Evolutionary conservation across 1,140 invertebrate genomes (phyloP), one percentile per base, ranked within the genome.

Genomic region (Drosophila virilis): DNA sequence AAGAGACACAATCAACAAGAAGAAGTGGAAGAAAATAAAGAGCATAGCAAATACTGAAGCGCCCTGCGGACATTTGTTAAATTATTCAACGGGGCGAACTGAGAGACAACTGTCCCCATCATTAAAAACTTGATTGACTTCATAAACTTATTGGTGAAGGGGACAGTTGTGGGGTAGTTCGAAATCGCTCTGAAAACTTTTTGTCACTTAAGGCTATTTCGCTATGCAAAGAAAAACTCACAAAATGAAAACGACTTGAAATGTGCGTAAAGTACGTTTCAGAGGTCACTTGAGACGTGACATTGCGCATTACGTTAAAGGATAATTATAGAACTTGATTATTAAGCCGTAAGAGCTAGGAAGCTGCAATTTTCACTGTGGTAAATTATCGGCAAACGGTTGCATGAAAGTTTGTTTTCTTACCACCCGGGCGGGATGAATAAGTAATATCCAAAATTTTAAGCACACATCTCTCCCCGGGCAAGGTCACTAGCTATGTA

Each of bases 51-150:
- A 51, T 42, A 62, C 35, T 15, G 48, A 54, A 45, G 22, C 28
- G 38, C 38, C 74, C 68, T 38, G 28, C 48, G 69, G 74, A 67
- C 62, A 51, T 67, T 72, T 73, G 50, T 32, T 73, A 67, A 77
- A 67, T 77, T 77, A 77, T 77, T 66, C 69, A 76, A 32, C 43
- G 32, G 35, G 48, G 12, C 38, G 40, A 59, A 42, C 54, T 52
- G 42, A n/a, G 57, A 15, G 15, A 37, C 42, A 70, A 74, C 22
- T 65, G 73, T 77, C 54, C 35, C 61, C 82, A 65, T 86, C 82
- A 85, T 85, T 85, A 85, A 86, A 86, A 85, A 85, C 78, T 86
- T 85, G 82, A 85, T 86, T 86, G 82, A 86, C 78, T 81, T 86
- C 78, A 71, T 70, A 79, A 77, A 80, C 64, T 58, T 67, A 59